Base-by-base conservation (phyloP, 2,888 invertebrate species). In the Campopleginae sp. region DNA sequence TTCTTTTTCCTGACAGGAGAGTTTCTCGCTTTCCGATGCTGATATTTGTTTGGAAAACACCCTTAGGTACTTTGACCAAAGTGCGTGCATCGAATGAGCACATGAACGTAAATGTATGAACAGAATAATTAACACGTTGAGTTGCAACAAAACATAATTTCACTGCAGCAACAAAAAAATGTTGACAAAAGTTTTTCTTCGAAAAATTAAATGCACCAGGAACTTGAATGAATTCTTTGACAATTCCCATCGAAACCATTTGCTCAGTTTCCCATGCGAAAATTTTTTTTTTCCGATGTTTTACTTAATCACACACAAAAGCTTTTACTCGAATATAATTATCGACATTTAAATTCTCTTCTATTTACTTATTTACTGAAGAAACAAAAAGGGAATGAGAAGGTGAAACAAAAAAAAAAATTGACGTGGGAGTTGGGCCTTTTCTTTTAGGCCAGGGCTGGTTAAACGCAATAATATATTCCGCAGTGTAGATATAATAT, bases 31-130 rank as follows among this genome's bases (percentile, higher is more conserved):
- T 79, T 74, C 33, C 17, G 44, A 42, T 44, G 10, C 46, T 81
- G 70, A 75, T 76, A 71, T 78, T 72, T 58, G 82, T 77, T 83
- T 51, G 63, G 72, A 68, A 82, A 79, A 70, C 58, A 65, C 70
- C 75, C 51, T 84, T 80, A 71, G 61, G 66, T 74, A 78, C 82
- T 44, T 74, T 17, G 65, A 70, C 80, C 46, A 42, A 70, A 23
- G 31, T 74, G 17, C 19, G 33, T 63, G 61, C 7, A 48, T 1
- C 31, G 23, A 27, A 65, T 63, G 42, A 17, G 63, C 38, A 17
- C 17, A 17, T 23, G 1, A 38, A 46, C 38, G 33, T 61, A 27
- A n/a, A 75, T 17, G 31, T 63, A 38, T 12, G 10, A 38, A 68
- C 44, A 14, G 3, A 5, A 48, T 5, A 10, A 38, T 4, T 33